Base-by-base conservation (phyloP, 2,113 vertebrate species). In the Carettochelys insculpta region DNA sequence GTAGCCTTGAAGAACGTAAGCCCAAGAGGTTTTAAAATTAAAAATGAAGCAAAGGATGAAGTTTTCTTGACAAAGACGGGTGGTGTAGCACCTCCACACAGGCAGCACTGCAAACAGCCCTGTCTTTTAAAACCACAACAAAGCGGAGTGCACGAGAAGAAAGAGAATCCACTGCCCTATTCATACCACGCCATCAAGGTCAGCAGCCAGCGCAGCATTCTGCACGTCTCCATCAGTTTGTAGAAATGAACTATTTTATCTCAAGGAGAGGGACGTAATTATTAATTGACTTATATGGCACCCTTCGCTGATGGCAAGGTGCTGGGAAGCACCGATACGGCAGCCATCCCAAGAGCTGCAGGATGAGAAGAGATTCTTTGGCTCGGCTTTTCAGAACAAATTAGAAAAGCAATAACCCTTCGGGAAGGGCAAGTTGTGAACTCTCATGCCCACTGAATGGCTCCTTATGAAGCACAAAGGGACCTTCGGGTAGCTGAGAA, bases 1-100 rank as follows among this genome's bases (percentile, higher is more conserved):
- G 76, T 27, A 95, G 68, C 68, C 92, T 83, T 95, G 92, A 94
- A 94, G 78, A 93, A 83, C 65, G 52, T 83, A 96, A n/a, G 50
- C 86, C 58, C 77, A 11, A 61, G 77, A 73, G 83, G 87, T 84
- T 97, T 93, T 92, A 93, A 96, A 95, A 97, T 95, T 95, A 96
- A 97, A 96, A 96, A 89, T 56, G 20, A 97, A 94, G 90, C 87
- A 97, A 96, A 94, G 73, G 76, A 22, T 86, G 45, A 88, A 47
- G 77, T 61, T 53, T 95, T 97, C 92, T 80, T 95, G 83, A 90
- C 96, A 94, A 92, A 96, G 83, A 84, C 93, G 73, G 73, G 92
- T 83, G 79, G 94, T 83, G 20, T 6, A 95, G 53, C 85, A 77
- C 65, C 68, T 85, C 80, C 61, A 85, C 82, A 89, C 85, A 93